A percentile compares a stretch with the other conserved stretches of the same genome.
Conservation (phyloP, 2,113 vertebrate species). For the Pitta sordida region DNA sequence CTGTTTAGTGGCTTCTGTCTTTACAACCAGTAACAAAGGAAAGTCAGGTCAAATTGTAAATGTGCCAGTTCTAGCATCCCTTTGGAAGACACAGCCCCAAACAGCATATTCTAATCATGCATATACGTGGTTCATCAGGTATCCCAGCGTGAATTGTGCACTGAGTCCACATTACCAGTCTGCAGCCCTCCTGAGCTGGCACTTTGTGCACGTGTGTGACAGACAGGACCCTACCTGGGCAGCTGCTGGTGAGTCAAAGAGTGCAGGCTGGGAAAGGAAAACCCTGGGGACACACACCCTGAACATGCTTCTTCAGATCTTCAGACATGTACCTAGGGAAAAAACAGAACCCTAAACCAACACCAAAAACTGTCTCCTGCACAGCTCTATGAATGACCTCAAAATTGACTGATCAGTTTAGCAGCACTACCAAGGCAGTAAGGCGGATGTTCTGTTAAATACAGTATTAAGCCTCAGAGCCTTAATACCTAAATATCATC, state of each 20-base stretch:
- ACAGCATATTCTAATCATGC: not conserved
- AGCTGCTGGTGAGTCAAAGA: conserved; percentile 75
- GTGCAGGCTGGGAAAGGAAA: conserved; percentile 58
- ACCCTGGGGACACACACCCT: not conserved
- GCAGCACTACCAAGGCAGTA: too few species aligned
- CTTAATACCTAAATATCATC: not conserved
- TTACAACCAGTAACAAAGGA: not conserved
- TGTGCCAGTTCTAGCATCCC: not conserved
- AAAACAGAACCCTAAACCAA: not conserved
- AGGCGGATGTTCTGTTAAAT: not conserved
- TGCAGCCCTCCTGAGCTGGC: conserved; percentile 45
- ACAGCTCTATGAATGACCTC: not conserved
- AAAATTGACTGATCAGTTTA: not conserved
- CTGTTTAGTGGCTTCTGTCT: not conserved
- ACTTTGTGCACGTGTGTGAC: conserved; percentile 52
- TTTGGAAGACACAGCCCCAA: not conserved
- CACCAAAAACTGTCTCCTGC: not conserved
- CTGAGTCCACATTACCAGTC: conserved; percentile 69
- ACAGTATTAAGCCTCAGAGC: not conserved
- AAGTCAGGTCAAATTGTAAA: not conserved
- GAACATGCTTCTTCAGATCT: not conserved
- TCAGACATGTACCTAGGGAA: accelerated
- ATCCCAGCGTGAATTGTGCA: not conserved
- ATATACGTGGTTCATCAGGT: not conserved
- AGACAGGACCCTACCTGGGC: conserved; percentile 73